These are phyloP conservation scores for Catocala nupta DNA, from an alignment of 2,888 invertebrate species.

Conservation along the genomic window DNA sequence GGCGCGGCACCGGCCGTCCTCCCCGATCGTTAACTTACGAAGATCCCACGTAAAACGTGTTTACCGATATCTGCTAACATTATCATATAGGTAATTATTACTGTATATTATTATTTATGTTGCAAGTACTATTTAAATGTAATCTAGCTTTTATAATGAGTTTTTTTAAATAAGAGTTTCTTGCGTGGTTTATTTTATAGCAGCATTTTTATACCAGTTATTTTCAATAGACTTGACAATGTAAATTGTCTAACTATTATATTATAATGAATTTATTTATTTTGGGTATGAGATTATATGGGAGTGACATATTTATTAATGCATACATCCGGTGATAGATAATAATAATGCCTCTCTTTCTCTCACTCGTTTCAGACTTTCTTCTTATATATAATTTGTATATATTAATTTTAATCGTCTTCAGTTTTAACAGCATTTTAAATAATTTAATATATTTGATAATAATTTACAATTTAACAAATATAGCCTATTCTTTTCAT, in stretches of 20 bases:
- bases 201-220: too few species aligned
- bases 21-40: constrained; percentile 16
- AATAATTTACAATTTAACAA: too few species aligned
- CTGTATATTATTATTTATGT: too few species aligned
- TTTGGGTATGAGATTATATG: constrained; percentile 6
- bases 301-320: constrained; percentile 2
- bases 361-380: neutral
- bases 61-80: neutral
- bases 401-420: too few species aligned
- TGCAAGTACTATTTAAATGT: too few species aligned
- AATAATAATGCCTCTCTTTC: neutral
- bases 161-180: too few species aligned
- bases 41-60: constrained; percentile 4
- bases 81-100: constrained; percentile 7
- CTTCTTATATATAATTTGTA: too few species aligned
- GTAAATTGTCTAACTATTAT: too few species aligned
- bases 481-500: too few species aligned
- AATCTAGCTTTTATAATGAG: too few species aligned
- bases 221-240: too few species aligned
- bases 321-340: constrained; percentile 16
- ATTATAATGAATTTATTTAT: neutral
- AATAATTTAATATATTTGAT: neutral
- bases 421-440: neutral
- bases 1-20: constrained; percentile 9
- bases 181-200: too few species aligned